Percentiles rank a stretch among this genome's conserved stretches.
Evolutionary conservation across 2,888 invertebrate genomes (phyloP).

Genomic region (Drosophila testacea): DNA sequence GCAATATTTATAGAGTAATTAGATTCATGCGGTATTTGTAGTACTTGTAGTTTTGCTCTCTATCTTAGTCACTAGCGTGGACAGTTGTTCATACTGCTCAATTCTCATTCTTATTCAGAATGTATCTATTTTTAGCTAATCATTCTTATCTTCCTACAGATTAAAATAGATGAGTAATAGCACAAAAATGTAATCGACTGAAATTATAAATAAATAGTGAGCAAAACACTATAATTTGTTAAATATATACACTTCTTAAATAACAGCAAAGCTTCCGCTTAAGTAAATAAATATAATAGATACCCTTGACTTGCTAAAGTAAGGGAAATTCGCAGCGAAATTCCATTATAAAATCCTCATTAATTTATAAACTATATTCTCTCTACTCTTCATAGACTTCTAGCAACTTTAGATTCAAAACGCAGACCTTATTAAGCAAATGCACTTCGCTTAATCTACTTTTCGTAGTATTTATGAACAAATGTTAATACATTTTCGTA

Average conservation of each 20-base stretch:
- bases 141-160: conserved; percentile 23
- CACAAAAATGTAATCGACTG: conserved; percentile 2
- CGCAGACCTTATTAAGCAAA: conserved; percentile 26
- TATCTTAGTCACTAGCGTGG: conserved; percentile 19
- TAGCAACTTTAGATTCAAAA: background rate
- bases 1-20: background rate
- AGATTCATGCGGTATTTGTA: background rate
- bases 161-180: conserved; percentile 19
- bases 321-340: no score
- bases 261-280: background rate
- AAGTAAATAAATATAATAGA: background rate
- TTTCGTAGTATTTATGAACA: conserved; percentile 1
- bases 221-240: background rate
- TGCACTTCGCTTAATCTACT: conserved; percentile 17
- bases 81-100: conserved; percentile 1
- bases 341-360: no score
- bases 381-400: background rate
- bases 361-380: no score
- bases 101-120: background rate
- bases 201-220: conserved; percentile 1
- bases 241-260: background rate
- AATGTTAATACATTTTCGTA: conserved; percentile 10
- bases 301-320: no score
- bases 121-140: conserved; percentile 25
- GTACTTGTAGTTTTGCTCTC: background rate